phyloP scores from a whole-genome alignment of 2,888 invertebrate genomes.

The Dynastes grantii region DNA sequence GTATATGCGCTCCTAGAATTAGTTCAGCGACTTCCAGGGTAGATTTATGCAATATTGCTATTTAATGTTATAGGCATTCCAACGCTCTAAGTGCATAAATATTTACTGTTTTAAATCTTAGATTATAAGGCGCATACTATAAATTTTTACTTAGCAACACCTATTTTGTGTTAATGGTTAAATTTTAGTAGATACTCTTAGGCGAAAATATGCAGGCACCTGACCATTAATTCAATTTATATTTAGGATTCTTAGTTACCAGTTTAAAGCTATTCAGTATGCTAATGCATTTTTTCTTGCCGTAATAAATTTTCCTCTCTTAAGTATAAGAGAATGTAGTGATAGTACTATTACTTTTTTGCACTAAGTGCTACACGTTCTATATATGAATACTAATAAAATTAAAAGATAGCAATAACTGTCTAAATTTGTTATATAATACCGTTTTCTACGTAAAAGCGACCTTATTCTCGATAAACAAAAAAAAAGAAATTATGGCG shows the following conservation, averaged over 20 bases:
- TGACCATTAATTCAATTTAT: neutral
- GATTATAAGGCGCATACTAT: neutral
- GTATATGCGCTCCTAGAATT: slow-evolving; percentile 29
- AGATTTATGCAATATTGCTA: slow-evolving; percentile 34
- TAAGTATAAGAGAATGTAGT: too few species aligned
- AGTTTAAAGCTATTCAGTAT: neutral
- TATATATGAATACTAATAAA: too few species aligned
- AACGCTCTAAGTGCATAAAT: slow-evolving; percentile 18
- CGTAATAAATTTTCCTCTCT: neutral
- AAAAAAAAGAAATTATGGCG: too few species aligned
- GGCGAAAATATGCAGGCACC: neutral
- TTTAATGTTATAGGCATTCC: slow-evolving; percentile 20
- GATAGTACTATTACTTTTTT: too few species aligned
- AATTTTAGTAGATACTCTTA: neutral
- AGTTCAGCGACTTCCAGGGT: slow-evolving; percentile 12
- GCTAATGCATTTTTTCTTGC: neutral
- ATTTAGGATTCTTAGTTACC: neutral
- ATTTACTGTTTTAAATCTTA: slow-evolving; percentile 11
- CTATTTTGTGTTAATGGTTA: neutral
- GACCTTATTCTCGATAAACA: too few species aligned
- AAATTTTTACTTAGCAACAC: slow-evolving; percentile 19
- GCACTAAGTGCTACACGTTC: too few species aligned
- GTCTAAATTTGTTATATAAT: too few species aligned
- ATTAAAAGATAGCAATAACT: too few species aligned
- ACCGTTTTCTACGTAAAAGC: too few species aligned